Evolutionary conservation across 2,113 vertebrate genomes (phyloP).

Genomic region (Otolemur garnettii): DNA sequence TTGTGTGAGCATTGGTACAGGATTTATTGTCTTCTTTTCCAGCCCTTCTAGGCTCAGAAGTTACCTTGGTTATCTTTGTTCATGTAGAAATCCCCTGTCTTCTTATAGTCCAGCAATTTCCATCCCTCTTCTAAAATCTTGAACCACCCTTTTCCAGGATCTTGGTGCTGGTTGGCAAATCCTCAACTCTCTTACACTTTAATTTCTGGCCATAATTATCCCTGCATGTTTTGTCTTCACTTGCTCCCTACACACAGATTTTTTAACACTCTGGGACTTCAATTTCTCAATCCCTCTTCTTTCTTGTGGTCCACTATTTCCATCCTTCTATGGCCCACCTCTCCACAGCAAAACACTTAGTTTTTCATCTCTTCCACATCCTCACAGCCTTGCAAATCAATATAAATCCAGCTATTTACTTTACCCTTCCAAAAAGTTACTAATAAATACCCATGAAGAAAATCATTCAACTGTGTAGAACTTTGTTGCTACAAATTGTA

Average conservation of each 20-base stretch:
- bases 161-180: neutral
- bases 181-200: neutral
- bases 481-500: neutral
- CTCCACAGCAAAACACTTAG: neutral
- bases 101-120: neutral
- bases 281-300: neutral
- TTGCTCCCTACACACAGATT: neutral
- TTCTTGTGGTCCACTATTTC: neutral
- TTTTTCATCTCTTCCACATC: neutral
- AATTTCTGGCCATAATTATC: neutral
- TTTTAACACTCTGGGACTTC: neutral
- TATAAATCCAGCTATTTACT: neutral
- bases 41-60: neutral
- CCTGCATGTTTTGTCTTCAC: neutral
- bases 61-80: neutral
- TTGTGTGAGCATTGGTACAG: neutral
- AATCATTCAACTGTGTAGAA: neutral
- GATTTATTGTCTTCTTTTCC: neutral
- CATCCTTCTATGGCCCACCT: neutral
- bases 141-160: neutral
- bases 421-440: neutral
- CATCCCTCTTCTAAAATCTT: neutral
- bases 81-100: neutral
- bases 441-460: neutral
- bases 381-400: neutral